Evolutionary conservation across 2,888 invertebrate genomes (phyloP), one percentile per base, ranked within the genome.

Genomic region (Drymonia ruficornis): DNA sequence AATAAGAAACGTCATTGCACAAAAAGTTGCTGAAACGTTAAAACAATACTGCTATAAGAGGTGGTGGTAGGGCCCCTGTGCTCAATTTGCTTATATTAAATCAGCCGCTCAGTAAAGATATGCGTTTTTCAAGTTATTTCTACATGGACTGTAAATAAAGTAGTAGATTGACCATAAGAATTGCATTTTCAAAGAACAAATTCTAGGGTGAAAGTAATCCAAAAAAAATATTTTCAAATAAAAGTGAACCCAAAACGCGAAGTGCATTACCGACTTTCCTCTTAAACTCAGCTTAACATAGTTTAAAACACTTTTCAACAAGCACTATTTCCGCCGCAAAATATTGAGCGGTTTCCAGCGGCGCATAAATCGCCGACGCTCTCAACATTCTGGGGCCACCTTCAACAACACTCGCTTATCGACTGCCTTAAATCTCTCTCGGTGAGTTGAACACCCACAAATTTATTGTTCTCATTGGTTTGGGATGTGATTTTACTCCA

Each of bases 401-500:
- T 68, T 78, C 72, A 74, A 78, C 81, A 80, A 80, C 83, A 81
- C 73, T 77, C 80, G 76, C 80, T 78, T 82, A 84, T 84, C 83
- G 82, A 67, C 80, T 79, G 70, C 78, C 78, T 81, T 84, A 86
- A 85, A 86, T 86, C 85, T 86, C 77, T 82, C 74, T 75, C 82
- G 74, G 77, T 74, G 78, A 81, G 83, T 80, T 83, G 81, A 81
- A 68, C 80, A 77, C 74, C 67, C 70, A 62, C 56, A 72, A 78
- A 81, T 80, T 78, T 81, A 81, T 77, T 67, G 71, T 74, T 65
- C 72, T 72, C 74, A 73, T 78, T 70, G 76, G 71, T 76, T 76
- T 64, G 64, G 69, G 52, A 63, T 45, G 45, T 45, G 45, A 45
- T 45, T 45, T 45, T n/a, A 28, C 45, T 45, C 13, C n/a, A 28